phyloP scores from a whole-genome alignment of 1,140 invertebrate genomes.

The Halesus radiatus region DNA sequence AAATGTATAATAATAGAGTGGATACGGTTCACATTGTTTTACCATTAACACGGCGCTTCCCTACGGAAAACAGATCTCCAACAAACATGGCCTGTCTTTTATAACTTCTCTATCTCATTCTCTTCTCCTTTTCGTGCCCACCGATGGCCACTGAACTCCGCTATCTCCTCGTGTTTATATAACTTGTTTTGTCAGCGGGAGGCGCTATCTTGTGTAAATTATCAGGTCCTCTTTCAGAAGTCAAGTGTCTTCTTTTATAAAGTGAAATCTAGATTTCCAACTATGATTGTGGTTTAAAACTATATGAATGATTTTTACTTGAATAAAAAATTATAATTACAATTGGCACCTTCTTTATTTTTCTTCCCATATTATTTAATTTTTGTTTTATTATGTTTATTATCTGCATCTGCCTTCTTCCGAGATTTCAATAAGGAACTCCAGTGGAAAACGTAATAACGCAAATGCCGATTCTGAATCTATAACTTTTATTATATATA shows the following conservation, averaged over 20 bases:
- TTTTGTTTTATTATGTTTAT: too few species aligned
- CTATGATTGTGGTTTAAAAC: conserved; percentile 36
- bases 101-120: neutral
- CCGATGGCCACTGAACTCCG: neutral
- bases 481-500: too few species aligned
- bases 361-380: too few species aligned
- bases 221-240: conserved; percentile 25
- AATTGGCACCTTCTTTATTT: neutral
- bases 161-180: neutral
- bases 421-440: too few species aligned
- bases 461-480: too few species aligned
- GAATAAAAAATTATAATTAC: conserved; percentile 41
- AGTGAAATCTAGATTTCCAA: too few species aligned
- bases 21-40: neutral
- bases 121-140: neutral
- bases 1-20: conserved; percentile 26
- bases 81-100: neutral
- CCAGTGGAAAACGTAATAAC: too few species aligned
- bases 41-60: conserved; percentile 3
- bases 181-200: neutral
- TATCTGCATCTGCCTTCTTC: too few species aligned
- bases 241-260: too few species aligned
- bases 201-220: conserved; percentile 21
- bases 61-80: neutral
- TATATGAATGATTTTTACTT: conserved; percentile 40